Base-by-base conservation (phyloP, 2,888 invertebrate genomes). In the Alentia gelatinosa region DNA sequence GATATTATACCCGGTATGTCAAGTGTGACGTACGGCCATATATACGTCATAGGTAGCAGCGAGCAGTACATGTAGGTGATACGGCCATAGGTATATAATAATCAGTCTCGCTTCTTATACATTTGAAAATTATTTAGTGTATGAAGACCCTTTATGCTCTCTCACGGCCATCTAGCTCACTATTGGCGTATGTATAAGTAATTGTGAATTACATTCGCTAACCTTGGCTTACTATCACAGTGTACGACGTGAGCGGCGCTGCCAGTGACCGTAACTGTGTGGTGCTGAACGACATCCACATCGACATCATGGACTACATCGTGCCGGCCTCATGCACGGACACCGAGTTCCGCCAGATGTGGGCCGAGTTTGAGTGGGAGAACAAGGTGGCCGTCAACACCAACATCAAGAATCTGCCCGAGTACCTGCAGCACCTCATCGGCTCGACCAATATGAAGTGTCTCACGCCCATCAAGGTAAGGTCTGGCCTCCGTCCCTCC, bases 311-410 rank as follows among this genome's bases (percentile, higher is more conserved):
- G 98, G 99, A 99, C 97, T 99, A 95, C 96, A 97, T 95, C 93
- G 96, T 95, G 92, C 99, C 99, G 33, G 99, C 99, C 26, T 96
- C 97, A 68, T 99, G 99, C 96, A 98, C 98, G 90, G 99, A 99
- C 96, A 97, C 98, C 0, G 99, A 99, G 97, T 99, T 99, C 97
- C 97, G 99, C 7, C 98, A 98, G 96, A 99, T 99, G 99, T 99
- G 99, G 99, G 98, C 99, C 1, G 99, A 99, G 97, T 99, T 99
- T 97, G 99, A 99, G 96, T 99, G 99, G 99, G 99, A 99, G 97
- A 99, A 99, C 96, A 99, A 99, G 97, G 97, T 98, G 74, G 98
- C 98, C 0, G 99, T 99, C 0, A 98, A 98, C 96, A 99, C 99
- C 1, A 96, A 96, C 91, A 97, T 99, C 93, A 98, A 98, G 0